These are phyloP conservation scores for Drosophila paracracens DNA, from an alignment of 2,888 invertebrate species.

Conservation along the genomic window DNA sequence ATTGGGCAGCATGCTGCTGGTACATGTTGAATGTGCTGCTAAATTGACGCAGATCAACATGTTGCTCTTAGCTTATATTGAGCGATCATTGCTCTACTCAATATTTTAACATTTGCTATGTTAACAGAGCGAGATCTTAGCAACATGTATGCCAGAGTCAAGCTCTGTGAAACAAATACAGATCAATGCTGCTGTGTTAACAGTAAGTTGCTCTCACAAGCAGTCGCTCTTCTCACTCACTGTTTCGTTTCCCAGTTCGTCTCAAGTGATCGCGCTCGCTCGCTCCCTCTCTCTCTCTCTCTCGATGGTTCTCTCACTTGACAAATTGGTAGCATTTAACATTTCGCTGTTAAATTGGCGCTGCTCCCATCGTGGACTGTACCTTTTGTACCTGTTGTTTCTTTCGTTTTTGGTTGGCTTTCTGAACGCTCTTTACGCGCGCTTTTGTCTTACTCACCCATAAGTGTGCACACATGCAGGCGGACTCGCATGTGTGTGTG, in stretches of 20 bases:
- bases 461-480: slow-evolving; percentile 1
- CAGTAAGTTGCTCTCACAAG: not conserved
- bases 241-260: slow-evolving; percentile 18
- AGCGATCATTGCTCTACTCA: not conserved
- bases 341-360: slow-evolving; percentile 28
- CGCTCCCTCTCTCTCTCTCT: not conserved
- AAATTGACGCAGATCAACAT: not conserved
- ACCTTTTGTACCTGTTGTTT: slow-evolving; percentile 77
- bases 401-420: slow-evolving; percentile 56
- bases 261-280: not conserved
- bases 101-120: not conserved
- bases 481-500: not conserved
- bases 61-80: not conserved
- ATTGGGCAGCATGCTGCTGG: slow-evolving; percentile 9
- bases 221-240: not conserved
- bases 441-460: slow-evolving; percentile 59
- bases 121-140: not conserved
- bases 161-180: not conserved
- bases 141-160: slow-evolving; percentile 6
- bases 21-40: not conserved
- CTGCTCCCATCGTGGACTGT: slow-evolving; percentile 59
- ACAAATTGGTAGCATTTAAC: slow-evolving; percentile 36
- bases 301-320: not conserved
- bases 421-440: slow-evolving; percentile 74
- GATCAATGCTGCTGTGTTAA: not conserved